A percentile compares a stretch with the other conserved stretches of the same genome.
phyloP scores from a whole-genome alignment of 1,140 invertebrate species.

The Triops longicaudatus region DNA sequence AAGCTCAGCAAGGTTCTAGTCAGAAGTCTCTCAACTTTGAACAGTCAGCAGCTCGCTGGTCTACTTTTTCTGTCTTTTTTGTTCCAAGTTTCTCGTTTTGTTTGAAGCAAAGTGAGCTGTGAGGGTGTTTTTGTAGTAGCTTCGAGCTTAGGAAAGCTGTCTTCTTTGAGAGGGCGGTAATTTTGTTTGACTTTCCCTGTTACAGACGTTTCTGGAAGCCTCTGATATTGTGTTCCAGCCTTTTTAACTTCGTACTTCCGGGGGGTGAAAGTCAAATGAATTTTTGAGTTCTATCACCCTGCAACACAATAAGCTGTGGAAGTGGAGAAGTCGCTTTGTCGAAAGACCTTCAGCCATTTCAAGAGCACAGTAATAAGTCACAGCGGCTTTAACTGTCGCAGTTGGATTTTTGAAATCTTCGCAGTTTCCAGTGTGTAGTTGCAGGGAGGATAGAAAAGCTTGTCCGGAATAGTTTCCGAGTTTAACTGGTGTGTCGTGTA shows the following conservation, averaged over 20 bases:
- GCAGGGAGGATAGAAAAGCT: not conserved
- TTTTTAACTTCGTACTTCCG: not conserved
- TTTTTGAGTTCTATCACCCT: not conserved
- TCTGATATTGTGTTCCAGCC: not conserved
- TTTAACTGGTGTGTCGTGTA: not conserved
- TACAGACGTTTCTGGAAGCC: not conserved
- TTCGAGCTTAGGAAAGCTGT: too few species aligned
- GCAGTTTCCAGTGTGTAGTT: not conserved
- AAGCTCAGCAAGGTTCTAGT: conserved; percentile 3
- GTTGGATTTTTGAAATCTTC: not conserved
- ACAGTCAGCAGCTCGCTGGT: not conserved
- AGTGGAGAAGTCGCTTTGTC: not conserved
- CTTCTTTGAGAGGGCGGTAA: too few species aligned
- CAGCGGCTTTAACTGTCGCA: not conserved
- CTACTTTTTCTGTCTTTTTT: not conserved
- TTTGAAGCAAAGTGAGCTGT: too few species aligned
- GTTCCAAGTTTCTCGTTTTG: not conserved
- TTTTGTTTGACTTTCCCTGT: not conserved
- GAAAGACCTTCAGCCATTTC: not conserved
- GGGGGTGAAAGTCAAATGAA: not conserved
- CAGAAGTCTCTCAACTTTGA: not conserved
- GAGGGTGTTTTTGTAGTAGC: too few species aligned
- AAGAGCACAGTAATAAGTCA: not conserved
- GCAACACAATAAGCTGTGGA: not conserved
- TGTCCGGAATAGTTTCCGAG: not conserved